phyloP scores from a whole-genome alignment of 2,113 vertebrate genomes.

The Colossoma macropomum region DNA sequence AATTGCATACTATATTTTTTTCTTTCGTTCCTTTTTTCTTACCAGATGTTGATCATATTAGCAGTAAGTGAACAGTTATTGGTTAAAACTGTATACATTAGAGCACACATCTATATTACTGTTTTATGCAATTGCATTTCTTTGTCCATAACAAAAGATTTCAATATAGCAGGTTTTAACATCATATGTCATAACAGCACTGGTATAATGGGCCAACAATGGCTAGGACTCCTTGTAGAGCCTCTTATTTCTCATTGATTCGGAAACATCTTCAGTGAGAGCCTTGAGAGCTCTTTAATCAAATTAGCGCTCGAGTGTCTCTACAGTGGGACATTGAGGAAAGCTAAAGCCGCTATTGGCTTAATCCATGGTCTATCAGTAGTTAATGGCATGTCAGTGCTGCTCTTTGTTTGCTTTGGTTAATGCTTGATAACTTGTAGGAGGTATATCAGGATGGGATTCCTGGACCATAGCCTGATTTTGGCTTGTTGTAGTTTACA shows the following conservation, averaged over 20 bases:
- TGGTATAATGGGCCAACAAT: constrained; percentile 20
- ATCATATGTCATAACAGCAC: constrained; percentile 4
- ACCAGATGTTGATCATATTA: constrained; percentile 8
- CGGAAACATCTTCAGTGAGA: constrained; percentile 33
- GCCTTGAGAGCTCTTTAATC: constrained; percentile 38
- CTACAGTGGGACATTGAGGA: not conserved
- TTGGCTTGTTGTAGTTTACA: too few species aligned
- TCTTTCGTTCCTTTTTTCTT: not conserved
- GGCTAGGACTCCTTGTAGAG: not conserved
- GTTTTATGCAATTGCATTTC: not conserved
- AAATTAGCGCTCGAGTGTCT: constrained; percentile 28
- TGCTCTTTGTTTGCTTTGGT: not conserved
- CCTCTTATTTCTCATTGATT: constrained; percentile 31
- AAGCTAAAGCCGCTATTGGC: constrained; percentile 12
- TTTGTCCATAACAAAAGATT: not conserved
- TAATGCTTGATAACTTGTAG: not conserved
- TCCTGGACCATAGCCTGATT: not conserved
- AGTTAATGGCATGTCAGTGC: not conserved
- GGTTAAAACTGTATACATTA: not conserved
- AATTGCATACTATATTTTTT: not conserved
- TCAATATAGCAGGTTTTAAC: not conserved
- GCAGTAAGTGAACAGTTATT: not conserved
- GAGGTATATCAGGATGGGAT: not conserved
- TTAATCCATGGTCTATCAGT: not conserved
- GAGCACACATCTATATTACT: not conserved